Conservation (phyloP, 2,797 vertebrate species). For the Rhabdomys pumilio region DNA sequence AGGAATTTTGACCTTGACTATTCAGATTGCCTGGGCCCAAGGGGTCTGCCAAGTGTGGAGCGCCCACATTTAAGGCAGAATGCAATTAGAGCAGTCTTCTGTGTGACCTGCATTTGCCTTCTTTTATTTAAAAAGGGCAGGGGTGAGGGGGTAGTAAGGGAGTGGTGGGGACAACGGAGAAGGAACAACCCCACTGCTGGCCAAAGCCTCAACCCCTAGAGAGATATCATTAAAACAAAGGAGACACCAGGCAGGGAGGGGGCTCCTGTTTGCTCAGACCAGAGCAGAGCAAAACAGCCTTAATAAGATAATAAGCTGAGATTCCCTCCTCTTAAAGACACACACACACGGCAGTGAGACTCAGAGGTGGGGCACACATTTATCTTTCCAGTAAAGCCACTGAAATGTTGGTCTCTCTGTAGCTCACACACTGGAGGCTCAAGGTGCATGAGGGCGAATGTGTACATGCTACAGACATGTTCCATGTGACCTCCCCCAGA, state of each 20-base stretch:
- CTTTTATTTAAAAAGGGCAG: constrained; percentile 54
- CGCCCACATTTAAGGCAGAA: constrained; percentile 51
- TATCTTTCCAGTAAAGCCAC: constrained; percentile 2
- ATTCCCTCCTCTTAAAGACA: constrained; percentile 79
- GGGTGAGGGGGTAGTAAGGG: neutral
- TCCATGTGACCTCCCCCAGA: neutral
- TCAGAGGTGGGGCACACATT: neutral
- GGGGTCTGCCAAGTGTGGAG: constrained; percentile 29
- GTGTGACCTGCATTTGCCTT: constrained; percentile 58
- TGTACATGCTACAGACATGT: neutral
- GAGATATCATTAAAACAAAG: constrained; percentile 78
- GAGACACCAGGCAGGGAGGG: neutral
- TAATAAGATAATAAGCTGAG: constrained; percentile 80
- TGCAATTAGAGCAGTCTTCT: constrained; percentile 68
- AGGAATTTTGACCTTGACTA: constrained; percentile 74
- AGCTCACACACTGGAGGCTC: neutral
- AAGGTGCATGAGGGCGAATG: neutral
- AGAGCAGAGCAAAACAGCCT: constrained; percentile 79
- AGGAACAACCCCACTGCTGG: neutral
- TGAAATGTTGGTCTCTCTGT: neutral
- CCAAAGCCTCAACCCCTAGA: constrained; percentile 48
- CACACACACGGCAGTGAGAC: constrained; percentile 76
- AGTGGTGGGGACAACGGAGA: fast-evolving
- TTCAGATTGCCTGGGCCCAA: constrained; percentile 36
- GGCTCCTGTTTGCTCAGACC: constrained; percentile 79